Evolutionary conservation across 2,888 invertebrate genomes (phyloP), one percentile per base, ranked within the genome.

Genomic region (Lomographa bimaculata): DNA sequence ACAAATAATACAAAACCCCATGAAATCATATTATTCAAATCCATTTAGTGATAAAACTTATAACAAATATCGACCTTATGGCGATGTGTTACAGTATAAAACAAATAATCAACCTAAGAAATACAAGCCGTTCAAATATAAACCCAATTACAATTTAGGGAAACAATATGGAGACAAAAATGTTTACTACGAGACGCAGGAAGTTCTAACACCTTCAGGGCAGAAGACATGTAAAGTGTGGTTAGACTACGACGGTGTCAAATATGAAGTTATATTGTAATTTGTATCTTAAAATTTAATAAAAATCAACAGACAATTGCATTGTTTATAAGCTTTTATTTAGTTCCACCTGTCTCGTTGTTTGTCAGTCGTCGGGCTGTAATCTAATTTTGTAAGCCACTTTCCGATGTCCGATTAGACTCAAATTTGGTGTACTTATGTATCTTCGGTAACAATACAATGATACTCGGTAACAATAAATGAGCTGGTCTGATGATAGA

Each of bases 181-280:
- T 3, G 23, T 64, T 6, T 75, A 64, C 43, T 78, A 73, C 46
- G 64, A 73, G 30, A 66, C 66, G 0, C 52, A 64, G 18, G 66
- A 76, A 53, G 41, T 62, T 1, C 11, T 56, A 1, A 61, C 65
- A 5, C 55, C 68, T 1, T 57, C 49, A 28, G 74, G 67, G 0
- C 50, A 72, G 28, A 68, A 66, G 18, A 70, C 68, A 34, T 82
- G 86, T 46, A 74, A 64, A 42, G 46, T 80, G 10, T 85, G 84
- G 82, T 52, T 86, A 2, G 67, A 79, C 46, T 72, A 77, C 33
- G 62, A 86, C 21, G 86, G 84, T 10, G 55, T 62, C 1, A 76
- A 77, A 45, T 86, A 84, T 54, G 76, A 83, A 71, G 66, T 85
- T 7, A 41, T 71, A 4, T 50, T 74, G 37, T 76, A 60, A n/a